phyloP scores from a whole-genome alignment of 2,797 vertebrate genomes.

The Odontamblyopus rebecca region DNA sequence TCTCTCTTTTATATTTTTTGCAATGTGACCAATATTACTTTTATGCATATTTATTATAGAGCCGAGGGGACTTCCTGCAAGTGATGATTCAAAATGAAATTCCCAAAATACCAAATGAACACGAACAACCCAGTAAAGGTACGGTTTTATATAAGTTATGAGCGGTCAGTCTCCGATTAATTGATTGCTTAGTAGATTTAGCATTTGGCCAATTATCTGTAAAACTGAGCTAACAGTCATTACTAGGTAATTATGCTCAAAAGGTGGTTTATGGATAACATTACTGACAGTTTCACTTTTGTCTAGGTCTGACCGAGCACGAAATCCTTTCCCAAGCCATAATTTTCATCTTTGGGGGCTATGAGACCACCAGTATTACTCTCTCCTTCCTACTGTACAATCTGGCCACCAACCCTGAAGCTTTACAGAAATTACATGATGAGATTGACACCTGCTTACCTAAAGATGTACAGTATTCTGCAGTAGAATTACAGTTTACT shows the following conservation, averaged over 20 bases:
- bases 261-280: not conserved
- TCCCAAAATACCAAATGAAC: slow-evolving; percentile 37
- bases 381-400: slow-evolving; percentile 64
- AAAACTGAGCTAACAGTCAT: too few species aligned
- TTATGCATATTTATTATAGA: slow-evolving; percentile 34
- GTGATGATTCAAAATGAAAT: slow-evolving; percentile 68
- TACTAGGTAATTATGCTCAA: not conserved
- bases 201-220: too few species aligned
- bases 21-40: not conserved
- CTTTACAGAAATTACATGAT: slow-evolving; percentile 66
- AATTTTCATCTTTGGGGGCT: slow-evolving; percentile 76
- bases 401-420: slow-evolving; percentile 74
- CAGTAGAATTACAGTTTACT: not conserved
- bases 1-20: not conserved
- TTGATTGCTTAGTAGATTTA: too few species aligned
- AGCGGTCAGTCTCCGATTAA: too few species aligned
- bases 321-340: slow-evolving; percentile 80
- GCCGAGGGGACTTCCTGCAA: slow-evolving; percentile 61
- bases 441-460: slow-evolving; percentile 68
- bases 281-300: not conserved
- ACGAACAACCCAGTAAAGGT: slow-evolving; percentile 68
- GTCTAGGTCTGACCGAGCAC: slow-evolving; percentile 76
- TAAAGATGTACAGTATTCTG: slow-evolving; percentile 42
- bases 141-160: too few species aligned
- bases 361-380: slow-evolving; percentile 71